phyloP scores from a whole-genome alignment of 2,113 vertebrate genomes.

The Electrona antarctica region DNA sequence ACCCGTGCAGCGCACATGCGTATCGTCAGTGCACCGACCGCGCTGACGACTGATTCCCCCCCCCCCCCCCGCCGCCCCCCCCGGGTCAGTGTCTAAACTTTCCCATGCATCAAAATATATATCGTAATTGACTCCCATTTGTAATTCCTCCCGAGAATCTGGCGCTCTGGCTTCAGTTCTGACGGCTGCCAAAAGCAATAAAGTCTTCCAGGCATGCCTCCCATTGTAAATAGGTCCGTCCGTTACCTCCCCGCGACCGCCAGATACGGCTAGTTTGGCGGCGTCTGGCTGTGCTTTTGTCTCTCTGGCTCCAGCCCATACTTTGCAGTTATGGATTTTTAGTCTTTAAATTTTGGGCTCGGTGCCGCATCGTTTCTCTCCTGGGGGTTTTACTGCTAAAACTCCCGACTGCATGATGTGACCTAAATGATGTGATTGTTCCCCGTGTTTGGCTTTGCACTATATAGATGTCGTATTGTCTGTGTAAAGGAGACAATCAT shows the following conservation, averaged over 20 bases:
- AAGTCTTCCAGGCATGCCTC: constrained; percentile 71
- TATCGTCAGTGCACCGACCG: constrained; percentile 38
- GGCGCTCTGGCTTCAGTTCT: constrained; percentile 59
- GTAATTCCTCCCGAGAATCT: constrained; percentile 74
- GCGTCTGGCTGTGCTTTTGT: constrained; percentile 15
- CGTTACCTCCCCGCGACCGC: constrained; percentile 24
- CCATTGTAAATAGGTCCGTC: constrained; percentile 64
- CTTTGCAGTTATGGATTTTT: constrained; percentile 30
- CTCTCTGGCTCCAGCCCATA: constrained; percentile 9
- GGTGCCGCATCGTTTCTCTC: constrained; percentile 25
- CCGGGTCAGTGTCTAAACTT: constrained; percentile 76
- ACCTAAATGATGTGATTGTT: no score
- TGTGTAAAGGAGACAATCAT: no score
- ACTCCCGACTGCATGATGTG: no score
- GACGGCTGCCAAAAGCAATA: constrained; percentile 77
- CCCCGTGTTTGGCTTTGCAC: no score
- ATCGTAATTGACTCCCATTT: constrained; percentile 80
- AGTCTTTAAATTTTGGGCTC: constrained; percentile 24
- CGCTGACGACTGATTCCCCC: constrained; percentile 65
- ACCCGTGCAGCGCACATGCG: constrained; percentile 24
- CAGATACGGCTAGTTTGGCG: constrained; percentile 32
- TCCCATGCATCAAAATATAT: constrained; percentile 75
- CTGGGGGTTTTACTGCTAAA: constrained; percentile 2
- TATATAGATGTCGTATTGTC: no score
- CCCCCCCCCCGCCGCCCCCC: constrained; percentile 55